A percentile compares a stretch with the other conserved stretches of the same genome.
Evolutionary conservation across 2,113 vertebrate species (phyloP).

Genomic region (Geothlypis trichas): DNA sequence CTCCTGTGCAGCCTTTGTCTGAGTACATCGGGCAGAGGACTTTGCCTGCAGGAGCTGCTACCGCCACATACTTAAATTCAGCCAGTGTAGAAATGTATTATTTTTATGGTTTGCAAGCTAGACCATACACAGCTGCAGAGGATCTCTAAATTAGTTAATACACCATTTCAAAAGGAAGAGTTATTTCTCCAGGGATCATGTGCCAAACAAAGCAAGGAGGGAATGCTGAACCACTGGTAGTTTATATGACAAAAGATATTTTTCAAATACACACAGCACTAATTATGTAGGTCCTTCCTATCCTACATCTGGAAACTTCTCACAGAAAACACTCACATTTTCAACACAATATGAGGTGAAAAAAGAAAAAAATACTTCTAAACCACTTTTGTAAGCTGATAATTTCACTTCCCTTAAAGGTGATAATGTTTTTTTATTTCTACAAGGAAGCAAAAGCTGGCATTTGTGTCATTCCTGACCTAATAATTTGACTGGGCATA

Average conservation of each 20-base stretch:
- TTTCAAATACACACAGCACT: neutral
- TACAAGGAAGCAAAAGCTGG: neutral
- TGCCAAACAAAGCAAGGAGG: slow-evolving; percentile 10
- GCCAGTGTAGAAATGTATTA: neutral
- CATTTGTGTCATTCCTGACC: neutral
- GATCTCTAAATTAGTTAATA: slow-evolving; percentile 41
- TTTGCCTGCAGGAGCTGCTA: neutral
- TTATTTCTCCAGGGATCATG: slow-evolving; percentile 40
- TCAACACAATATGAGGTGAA: fast-evolving
- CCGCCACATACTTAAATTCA: neutral
- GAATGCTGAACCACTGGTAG: neutral
- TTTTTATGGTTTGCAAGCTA: slow-evolving; percentile 35
- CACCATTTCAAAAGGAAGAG: slow-evolving; percentile 33
- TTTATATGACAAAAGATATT: slow-evolving; percentile 19
- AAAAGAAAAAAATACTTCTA: neutral
- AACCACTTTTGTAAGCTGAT: neutral
- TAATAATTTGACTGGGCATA: neutral
- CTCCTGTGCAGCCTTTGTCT: neutral
- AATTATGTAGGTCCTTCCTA: neutral
- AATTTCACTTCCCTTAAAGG: neutral
- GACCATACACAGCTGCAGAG: neutral
- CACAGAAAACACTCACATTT: neutral
- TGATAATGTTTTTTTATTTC: neutral
- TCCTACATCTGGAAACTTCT: neutral
- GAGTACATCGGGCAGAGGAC: neutral